phyloP scores from a whole-genome alignment of 2,797 vertebrate genomes.

The Tapera naevia region DNA sequence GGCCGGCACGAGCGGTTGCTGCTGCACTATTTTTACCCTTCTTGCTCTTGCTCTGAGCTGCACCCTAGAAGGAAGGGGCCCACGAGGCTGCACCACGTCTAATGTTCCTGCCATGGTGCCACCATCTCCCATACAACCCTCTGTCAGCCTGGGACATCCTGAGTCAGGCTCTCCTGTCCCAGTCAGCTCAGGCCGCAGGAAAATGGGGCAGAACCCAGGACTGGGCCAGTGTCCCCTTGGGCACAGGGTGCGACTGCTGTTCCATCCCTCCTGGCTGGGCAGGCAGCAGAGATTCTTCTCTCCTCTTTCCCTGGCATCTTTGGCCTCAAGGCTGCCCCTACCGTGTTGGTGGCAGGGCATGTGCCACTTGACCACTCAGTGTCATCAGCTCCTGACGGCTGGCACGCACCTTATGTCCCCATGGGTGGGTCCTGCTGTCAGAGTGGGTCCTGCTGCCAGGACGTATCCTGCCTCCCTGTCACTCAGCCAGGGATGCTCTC shows the following conservation, averaged over 20 bases:
- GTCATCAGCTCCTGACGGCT: neutral
- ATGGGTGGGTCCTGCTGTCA: neutral
- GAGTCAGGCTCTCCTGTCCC: neutral
- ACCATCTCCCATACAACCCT: rapidly evolving
- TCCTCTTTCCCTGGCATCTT: neutral
- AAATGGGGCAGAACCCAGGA: neutral
- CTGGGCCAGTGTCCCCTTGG: neutral
- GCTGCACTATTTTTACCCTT: neutral
- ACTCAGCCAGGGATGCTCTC: neutral
- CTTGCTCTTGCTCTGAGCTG: neutral
- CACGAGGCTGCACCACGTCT: rapidly evolving
- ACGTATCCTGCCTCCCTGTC: neutral
- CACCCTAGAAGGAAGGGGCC: neutral
- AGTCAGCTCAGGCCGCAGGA: rapidly evolving
- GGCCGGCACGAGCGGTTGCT: neutral
- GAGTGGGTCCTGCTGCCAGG: neutral
- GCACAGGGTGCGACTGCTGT: rapidly evolving
- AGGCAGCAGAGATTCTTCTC: neutral
- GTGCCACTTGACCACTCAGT: rapidly evolving
- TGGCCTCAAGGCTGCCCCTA: neutral
- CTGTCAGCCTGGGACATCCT: neutral
- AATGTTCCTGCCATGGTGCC: rapidly evolving
- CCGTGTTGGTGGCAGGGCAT: neutral
- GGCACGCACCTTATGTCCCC: neutral
- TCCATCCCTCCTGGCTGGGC: rapidly evolving